Conservation (phyloP, 2,113 vertebrate species). For the Calypte anna region DNA sequence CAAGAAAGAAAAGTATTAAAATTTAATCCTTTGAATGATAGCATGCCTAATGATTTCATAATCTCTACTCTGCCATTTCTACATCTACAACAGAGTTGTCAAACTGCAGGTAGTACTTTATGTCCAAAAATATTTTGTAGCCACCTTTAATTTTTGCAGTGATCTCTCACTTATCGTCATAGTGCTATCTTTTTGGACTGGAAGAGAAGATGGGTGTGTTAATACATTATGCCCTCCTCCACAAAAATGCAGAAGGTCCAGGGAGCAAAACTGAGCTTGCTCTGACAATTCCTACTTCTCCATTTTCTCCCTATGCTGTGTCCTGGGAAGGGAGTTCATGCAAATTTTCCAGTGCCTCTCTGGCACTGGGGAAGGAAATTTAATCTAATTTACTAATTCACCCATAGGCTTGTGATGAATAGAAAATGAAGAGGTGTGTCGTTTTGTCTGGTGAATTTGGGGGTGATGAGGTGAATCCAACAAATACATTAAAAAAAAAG, state of each 20-base stretch:
- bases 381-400: slow-evolving; percentile 58
- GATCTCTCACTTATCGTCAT: background rate
- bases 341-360: slow-evolving; percentile 67
- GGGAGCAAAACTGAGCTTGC: slow-evolving; percentile 62
- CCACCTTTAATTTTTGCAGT: background rate
- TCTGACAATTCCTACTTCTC: slow-evolving; percentile 57
- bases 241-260: slow-evolving; percentile 60
- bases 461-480: slow-evolving; percentile 58
- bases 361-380: slow-evolving; percentile 62
- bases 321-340: slow-evolving; percentile 51
- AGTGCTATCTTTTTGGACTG: background rate
- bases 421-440: slow-evolving; percentile 53
- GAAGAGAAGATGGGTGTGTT: slow-evolving; percentile 42
- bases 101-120: background rate
- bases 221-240: slow-evolving; percentile 54
- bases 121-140: background rate
- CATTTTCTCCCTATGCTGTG: background rate
- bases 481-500: slow-evolving; percentile 42
- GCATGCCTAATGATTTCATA: background rate
- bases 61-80: background rate
- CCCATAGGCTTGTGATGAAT: slow-evolving; percentile 36
- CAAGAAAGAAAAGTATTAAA: slow-evolving; percentile 20
- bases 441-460: slow-evolving; percentile 48
- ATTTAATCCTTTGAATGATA: slow-evolving; percentile 23
- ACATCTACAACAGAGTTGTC: background rate